Conservation (phyloP, 2,113 vertebrate species). For the Dicerorhinus sumatrensis region DNA sequence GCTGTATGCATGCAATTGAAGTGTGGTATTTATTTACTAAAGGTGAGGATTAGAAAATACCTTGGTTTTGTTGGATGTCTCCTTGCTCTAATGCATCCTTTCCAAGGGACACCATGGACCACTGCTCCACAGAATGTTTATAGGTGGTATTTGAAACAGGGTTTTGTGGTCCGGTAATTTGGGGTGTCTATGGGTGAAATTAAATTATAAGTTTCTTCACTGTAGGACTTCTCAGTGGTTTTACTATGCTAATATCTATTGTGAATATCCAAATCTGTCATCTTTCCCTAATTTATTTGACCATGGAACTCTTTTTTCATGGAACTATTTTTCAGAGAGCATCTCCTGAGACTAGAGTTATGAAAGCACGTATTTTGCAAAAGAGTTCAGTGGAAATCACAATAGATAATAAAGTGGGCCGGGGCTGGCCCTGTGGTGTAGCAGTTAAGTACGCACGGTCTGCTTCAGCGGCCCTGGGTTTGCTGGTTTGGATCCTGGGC, state of each 20-base stretch:
- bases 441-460: too few species aligned
- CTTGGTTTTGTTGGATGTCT: background rate
- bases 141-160: background rate
- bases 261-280: background rate
- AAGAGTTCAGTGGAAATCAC: conserved; percentile 15
- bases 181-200: background rate
- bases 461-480: too few species aligned
- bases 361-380: background rate
- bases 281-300: background rate
- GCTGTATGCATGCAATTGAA: background rate
- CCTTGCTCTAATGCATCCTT: background rate
- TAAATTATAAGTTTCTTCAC: background rate
- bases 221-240: background rate
- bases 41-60: background rate
- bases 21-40: background rate
- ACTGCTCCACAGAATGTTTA: background rate
- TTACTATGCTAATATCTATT: background rate
- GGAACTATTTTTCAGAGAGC: background rate
- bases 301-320: background rate
- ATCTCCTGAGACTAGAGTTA: background rate
- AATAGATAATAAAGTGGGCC: background rate
- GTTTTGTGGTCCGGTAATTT: background rate
- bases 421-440: too few species aligned
- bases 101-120: background rate
- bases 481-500: too few species aligned